A percentile compares a stretch with the other conserved stretches of the same genome.
These are phyloP conservation scores for Hirtodrosophila alboralis DNA, from an alignment of 2,888 invertebrate genomes.

Conservation along the genomic window DNA sequence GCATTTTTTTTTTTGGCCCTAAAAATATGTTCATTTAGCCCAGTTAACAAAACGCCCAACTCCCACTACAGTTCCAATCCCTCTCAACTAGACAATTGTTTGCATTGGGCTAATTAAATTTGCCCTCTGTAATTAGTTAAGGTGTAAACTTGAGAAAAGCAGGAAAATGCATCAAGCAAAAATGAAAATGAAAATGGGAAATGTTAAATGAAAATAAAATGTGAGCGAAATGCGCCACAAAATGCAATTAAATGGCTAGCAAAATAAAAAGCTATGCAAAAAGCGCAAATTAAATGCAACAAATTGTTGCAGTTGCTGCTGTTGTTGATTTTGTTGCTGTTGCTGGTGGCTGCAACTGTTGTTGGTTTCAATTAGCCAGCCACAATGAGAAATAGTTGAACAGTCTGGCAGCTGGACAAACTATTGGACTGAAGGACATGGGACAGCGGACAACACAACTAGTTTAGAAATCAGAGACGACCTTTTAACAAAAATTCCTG, in stretches of 20 bases:
- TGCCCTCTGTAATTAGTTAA: conserved; percentile 52
- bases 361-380: conserved; percentile 66
- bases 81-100: conserved; percentile 33
- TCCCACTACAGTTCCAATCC: neutral
- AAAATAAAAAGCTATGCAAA: conserved; percentile 45
- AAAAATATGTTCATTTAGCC: conserved; percentile 7
- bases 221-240: conserved; percentile 35
- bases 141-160: conserved; percentile 18
- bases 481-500: conserved; percentile 38
- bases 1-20: conserved; percentile 5
- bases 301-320: conserved; percentile 31
- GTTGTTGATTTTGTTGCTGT: conserved; percentile 18
- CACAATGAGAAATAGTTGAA: conserved; percentile 35
- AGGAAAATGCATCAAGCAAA: conserved; percentile 34
- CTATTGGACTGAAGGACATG: too few relatives aligned
- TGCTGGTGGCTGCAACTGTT: conserved; percentile 12
- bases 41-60: too few relatives aligned
- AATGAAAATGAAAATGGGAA: conserved; percentile 27
- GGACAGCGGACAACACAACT: too few relatives aligned
- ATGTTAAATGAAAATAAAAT: conserved; percentile 39
- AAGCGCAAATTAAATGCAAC: conserved; percentile 67
- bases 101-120: conserved; percentile 67
- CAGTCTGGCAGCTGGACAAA: conserved; percentile 25
- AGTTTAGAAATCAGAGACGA: conserved; percentile 40
- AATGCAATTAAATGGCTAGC: conserved; percentile 60